Conservation (phyloP, 2,888 invertebrate species). For the Nomada flava region DNA sequence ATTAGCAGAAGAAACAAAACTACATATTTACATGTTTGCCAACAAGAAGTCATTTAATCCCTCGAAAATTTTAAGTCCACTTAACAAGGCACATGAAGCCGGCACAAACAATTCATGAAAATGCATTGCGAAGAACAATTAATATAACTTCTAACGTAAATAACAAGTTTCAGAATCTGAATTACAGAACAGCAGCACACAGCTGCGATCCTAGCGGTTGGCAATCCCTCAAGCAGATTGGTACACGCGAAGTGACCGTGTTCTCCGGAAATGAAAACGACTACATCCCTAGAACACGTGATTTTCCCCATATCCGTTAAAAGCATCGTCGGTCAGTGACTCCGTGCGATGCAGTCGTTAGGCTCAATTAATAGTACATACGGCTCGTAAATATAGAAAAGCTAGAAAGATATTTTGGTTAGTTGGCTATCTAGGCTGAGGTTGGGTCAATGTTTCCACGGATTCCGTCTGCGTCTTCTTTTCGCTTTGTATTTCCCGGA, state of each 20-base stretch:
- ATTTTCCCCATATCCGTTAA: slow-evolving; percentile 57
- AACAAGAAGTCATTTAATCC: no score
- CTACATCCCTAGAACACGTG: slow-evolving; percentile 25
- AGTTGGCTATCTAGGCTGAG: slow-evolving; percentile 10
- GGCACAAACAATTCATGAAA: not conserved
- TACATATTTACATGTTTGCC: no score
- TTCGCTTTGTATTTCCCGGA: slow-evolving; percentile 6
- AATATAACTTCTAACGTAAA: not conserved
- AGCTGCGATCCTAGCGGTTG: slow-evolving; percentile 3
- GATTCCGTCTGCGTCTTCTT: slow-evolving; percentile 10
- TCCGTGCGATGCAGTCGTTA: slow-evolving; percentile 32
- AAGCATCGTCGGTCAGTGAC: slow-evolving; percentile 60
- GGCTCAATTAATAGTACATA: slow-evolving; percentile 55
- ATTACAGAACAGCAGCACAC: not conserved
- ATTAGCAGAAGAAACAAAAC: no score
- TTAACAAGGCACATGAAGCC: no score
- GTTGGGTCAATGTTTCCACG: slow-evolving; percentile 57
- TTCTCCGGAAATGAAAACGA: slow-evolving; percentile 46
- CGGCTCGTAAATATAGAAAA: slow-evolving; percentile 46
- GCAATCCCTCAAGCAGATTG: slow-evolving; percentile 22
- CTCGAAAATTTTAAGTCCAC: no score
- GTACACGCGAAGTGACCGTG: not conserved
- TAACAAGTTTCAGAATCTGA: not conserved
- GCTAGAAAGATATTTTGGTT: slow-evolving; percentile 58
- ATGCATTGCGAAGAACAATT: not conserved